These are phyloP conservation scores for Coreoperca whiteheadi DNA, from an alignment of 2,113 vertebrate genomes.

Conservation along the genomic window DNA sequence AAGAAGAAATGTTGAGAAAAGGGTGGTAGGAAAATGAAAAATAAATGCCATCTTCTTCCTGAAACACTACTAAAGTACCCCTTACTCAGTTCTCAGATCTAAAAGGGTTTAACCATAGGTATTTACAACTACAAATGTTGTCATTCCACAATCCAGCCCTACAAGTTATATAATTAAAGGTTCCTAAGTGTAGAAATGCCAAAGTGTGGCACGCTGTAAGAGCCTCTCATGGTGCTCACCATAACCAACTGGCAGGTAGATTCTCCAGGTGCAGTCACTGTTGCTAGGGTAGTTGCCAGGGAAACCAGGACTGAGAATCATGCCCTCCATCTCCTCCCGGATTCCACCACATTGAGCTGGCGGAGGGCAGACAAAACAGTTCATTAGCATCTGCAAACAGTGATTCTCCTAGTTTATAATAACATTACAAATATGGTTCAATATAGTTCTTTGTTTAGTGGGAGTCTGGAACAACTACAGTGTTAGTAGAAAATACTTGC, in stretches of 20 bases:
- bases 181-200: slow-evolving; percentile 17
- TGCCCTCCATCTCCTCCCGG: slow-evolving; percentile 94
- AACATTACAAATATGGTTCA: not conserved
- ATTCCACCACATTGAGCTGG: slow-evolving; percentile 95
- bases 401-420: not conserved
- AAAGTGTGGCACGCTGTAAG: not conserved
- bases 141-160: not conserved
- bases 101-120: not conserved
- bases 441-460: not conserved
- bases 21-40: not conserved
- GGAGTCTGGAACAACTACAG: not conserved
- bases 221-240: slow-evolving; percentile 85
- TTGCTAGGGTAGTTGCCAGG: slow-evolving; percentile 99
- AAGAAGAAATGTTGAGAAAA: not conserved
- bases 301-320: slow-evolving; percentile 97
- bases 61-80: not conserved
- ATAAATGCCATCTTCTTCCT: not conserved
- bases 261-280: slow-evolving; percentile 97
- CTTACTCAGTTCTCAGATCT: not conserved
- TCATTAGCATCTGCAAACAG: slow-evolving; percentile 42
- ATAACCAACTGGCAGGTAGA: slow-evolving; percentile 93
- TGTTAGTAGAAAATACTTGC: not conserved
- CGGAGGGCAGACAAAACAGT: slow-evolving; percentile 32
- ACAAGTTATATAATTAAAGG: slow-evolving; percentile 13
- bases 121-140: not conserved